Base-by-base conservation (phyloP, 2,797 vertebrate species). In the Rhyacichthys aspro region DNA sequence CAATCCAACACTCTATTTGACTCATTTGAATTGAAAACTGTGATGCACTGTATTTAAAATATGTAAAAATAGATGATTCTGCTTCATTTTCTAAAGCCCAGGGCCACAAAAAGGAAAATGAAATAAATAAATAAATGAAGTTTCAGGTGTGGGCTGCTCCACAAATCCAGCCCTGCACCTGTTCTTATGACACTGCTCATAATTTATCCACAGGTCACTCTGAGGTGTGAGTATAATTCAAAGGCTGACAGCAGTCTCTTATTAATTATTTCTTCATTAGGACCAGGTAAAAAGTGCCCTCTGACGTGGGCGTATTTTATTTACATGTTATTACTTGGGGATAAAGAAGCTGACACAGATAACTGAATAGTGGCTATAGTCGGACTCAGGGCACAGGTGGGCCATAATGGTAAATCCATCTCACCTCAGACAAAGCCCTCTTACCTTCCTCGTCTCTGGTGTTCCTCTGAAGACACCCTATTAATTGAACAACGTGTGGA, bases 401-500 rank as follows among this genome's bases (percentile, higher is more conserved):
- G 36, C 58, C 62, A 28, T 67, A 64, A 69, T 69, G 42, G 59
- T 28, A 28, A 28, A 28, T 6, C 2, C 38, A 9, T 41, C 53
- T 28, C 43, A 65, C 53, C n/a, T n/a, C 32, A 59, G 46, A 9
- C 60, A 28, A 28, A 28, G 23, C 23, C 23, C 23, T 28, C 23
- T 28, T 28, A 28, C 23, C 23, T 28, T 28, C 23, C 23, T 28
- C 39, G 23, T 47, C 52, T 38, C 33, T 33, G 15, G 15, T 44
- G 41, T 37, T 59, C 55, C 54, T 57, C 66, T 61, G 49, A 79
- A 67, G 73, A 67, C 55, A 41, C 37, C 60, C 65, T 74, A 85
- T 84, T 88, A 86, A 83, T 71, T 79, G 72, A 84, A 72, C 63
- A 50, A 41, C 15, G 3, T 1, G 39, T 48, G 34, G 41, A 62